Percentiles rank a stretch among this genome's conserved stretches.
These are phyloP conservation scores for Pogonomyrmex barbatus DNA, from an alignment of 1,140 invertebrate species.

Conservation along the genomic window DNA sequence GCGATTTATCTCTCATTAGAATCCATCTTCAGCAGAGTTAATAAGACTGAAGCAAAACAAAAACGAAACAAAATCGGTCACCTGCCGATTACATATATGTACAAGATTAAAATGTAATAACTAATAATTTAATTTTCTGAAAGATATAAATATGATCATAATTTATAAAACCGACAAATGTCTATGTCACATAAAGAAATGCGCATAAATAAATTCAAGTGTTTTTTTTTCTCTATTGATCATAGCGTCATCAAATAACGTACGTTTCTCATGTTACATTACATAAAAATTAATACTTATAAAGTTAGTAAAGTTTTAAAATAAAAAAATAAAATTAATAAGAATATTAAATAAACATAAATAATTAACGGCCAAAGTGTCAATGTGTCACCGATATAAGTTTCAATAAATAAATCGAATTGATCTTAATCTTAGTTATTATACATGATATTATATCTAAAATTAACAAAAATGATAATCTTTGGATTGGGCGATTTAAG, in stretches of 20 bases:
- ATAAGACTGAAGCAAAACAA: slow-evolving; percentile 71
- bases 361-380: slow-evolving; percentile 81
- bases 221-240: slow-evolving; percentile 3
- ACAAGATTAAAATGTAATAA: slow-evolving; percentile 39
- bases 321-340: slow-evolving; percentile 58
- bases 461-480: slow-evolving; percentile 72
- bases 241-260: background rate
- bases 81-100: slow-evolving; percentile 49
- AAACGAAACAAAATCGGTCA: slow-evolving; percentile 71
- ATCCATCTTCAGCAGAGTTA: slow-evolving; percentile 46
- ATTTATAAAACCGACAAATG: slow-evolving; percentile 30
- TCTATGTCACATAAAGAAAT: slow-evolving; percentile 24
- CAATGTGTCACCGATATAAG: slow-evolving; percentile 59
- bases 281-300: slow-evolving; percentile 31
- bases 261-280: background rate
- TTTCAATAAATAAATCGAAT: slow-evolving; percentile 76
- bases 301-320: slow-evolving; percentile 26
- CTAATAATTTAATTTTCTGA: slow-evolving; percentile 43
- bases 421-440: slow-evolving; percentile 66
- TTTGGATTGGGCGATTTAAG: slow-evolving; percentile 71
- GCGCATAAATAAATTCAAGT: slow-evolving; percentile 60
- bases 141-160: slow-evolving; percentile 10
- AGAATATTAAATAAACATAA: slow-evolving; percentile 78
- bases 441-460: slow-evolving; percentile 52
- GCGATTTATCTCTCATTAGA: background rate